Evolutionary conservation across 2,113 vertebrate genomes (phyloP), one percentile per base, ranked within the genome.

Genomic region (Regulus satrapa): DNA sequence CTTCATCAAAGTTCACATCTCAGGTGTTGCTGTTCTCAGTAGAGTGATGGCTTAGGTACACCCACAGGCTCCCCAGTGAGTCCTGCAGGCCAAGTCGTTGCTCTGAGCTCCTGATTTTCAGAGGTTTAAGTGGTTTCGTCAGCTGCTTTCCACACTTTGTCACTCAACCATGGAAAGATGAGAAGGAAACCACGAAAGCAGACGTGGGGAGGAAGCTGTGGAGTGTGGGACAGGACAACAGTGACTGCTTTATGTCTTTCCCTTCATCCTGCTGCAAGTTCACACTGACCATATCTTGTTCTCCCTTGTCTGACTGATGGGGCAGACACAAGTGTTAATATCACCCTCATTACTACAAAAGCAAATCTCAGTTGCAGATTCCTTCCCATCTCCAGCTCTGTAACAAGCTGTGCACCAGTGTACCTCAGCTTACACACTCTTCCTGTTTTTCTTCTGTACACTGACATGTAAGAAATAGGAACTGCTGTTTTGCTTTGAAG

Each of bases 361-460:
- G 6, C 32, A 56, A 25, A 85, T 76, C 52, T 64, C 55, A 73
- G 14, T n/a, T 68, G 45, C 40, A 56, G 25, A 40, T 90, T 82
- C 58, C 21, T 24, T 88, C 18, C 74, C 16, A n/a, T 63, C 40
- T 91, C 46, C 5, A 8, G 8, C 3, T 1, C 3, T 0, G 2
- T 52, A 28, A 61, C 26, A 52, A 68, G 24, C 68, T n/a, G 20
- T 61, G 31, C 26, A 41, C 40, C 25, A 56, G 14, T 7, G 6
- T 25, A 31, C n/a, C n/a, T 92, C 36, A 24, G 2, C 1, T 52
- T 24, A 4, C 14, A 5, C 40, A 10, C 31, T 17, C 40, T 80
- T 88, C 75, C 86, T 62, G 10, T 83, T 94, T 77, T 56, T 61
- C 25, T 56, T 34, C 34, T 68, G 2, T 54, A 19, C 13, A 7